phyloP scores from a whole-genome alignment of 2,113 vertebrate genomes.

The Elgaria multicarinata region DNA sequence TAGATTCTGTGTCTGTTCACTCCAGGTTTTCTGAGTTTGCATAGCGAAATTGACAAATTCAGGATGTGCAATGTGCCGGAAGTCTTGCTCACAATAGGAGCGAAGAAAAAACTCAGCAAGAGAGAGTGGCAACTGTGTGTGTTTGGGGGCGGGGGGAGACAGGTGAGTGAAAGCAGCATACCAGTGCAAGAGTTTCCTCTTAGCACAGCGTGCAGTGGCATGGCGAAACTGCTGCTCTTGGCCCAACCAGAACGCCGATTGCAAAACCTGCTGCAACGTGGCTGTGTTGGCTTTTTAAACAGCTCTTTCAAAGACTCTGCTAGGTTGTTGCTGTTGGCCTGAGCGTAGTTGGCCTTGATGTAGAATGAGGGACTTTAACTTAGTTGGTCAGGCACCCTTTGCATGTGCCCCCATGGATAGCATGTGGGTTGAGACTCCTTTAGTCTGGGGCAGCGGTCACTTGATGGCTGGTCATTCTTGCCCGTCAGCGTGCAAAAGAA shows the following conservation, averaged over 20 bases:
- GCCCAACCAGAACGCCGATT: neutral
- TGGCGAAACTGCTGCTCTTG: neutral
- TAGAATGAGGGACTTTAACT: neutral
- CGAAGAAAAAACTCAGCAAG: neutral
- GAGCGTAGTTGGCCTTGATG: too few relatives aligned
- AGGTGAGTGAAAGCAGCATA: neutral
- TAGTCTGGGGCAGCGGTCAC: neutral
- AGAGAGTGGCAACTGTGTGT: neutral
- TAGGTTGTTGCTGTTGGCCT: neutral
- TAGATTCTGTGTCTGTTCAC: too few relatives aligned
- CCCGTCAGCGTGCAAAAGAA: neutral
- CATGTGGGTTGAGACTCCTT: too few relatives aligned
- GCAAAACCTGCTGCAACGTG: neutral
- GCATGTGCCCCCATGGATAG: neutral
- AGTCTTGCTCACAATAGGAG: neutral
- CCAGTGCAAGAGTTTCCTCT: neutral
- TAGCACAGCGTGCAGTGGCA: neutral
- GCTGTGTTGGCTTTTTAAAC: neutral
- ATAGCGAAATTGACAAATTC: too few relatives aligned
- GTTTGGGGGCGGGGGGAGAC: neutral
- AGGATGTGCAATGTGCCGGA: too few relatives aligned
- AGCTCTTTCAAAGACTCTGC: neutral
- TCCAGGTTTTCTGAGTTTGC: neutral
- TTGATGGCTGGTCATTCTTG: neutral
- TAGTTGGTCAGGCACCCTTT: neutral